phyloP scores from a whole-genome alignment of 2,113 vertebrate genomes.

The Lamprotornis superbus region DNA sequence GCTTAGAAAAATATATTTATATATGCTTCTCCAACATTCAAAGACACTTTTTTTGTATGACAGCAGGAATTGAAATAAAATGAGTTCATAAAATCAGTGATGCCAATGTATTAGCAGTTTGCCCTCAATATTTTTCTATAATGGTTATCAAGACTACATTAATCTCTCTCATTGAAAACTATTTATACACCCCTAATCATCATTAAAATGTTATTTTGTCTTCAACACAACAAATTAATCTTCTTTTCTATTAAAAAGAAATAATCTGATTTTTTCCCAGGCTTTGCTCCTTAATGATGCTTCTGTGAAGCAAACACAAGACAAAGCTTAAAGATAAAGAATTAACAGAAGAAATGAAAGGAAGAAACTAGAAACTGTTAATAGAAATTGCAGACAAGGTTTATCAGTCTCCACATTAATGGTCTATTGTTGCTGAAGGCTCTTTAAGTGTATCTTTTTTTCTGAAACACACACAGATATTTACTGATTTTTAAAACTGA shows the following conservation, averaged over 20 bases:
- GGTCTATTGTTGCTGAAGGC: not conserved
- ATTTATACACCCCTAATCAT: conserved; percentile 6
- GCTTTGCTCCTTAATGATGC: not conserved
- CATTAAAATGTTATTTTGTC: conserved; percentile 43
- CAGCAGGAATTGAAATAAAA: conserved; percentile 6
- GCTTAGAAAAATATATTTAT: not conserved
- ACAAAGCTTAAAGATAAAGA: not conserved
- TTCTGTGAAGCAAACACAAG: not conserved
- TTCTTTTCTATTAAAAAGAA: conserved; percentile 27
- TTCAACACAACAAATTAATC: conserved; percentile 20
- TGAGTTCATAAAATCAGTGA: conserved; percentile 37
- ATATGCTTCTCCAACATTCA: not conserved
- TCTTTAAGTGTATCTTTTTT: not conserved
- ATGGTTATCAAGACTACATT: not conserved
- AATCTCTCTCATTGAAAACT: conserved; percentile 8
- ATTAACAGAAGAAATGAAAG: not conserved
- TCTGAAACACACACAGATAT: not conserved
- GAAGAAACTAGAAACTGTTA: not conserved
- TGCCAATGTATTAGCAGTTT: not conserved
- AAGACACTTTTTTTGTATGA: not conserved
- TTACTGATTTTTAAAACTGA: not conserved
- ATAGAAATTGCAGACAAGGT: not conserved
- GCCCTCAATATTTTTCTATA: conserved; percentile 26
- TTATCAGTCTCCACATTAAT: not conserved
- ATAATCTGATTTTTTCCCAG: not conserved